Evolutionary conservation across 2,113 vertebrate genomes (phyloP), one percentile per base, ranked within the genome.

Genomic region (Fulmarus glacialis): DNA sequence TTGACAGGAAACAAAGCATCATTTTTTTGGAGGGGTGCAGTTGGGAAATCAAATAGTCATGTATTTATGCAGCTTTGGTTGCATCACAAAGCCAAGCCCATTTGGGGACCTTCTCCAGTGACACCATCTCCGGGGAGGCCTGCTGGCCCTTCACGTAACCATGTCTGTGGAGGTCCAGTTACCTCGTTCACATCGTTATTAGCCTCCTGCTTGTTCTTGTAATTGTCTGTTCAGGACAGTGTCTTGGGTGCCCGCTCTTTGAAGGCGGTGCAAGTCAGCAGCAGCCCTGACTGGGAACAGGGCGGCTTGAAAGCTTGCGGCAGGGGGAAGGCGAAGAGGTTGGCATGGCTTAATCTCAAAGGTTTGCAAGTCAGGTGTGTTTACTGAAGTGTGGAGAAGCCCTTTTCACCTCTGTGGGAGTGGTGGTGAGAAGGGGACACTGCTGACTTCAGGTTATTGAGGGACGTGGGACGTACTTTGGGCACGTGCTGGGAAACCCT

Each of bases 11-110:
- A 47, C 11, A 5, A 14, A 24, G 14, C 29, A 8, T 43, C 4
- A 0, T 2, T 38, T 82, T 82, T 70, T 64, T 13, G 15, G 29
- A 56, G 55, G 68, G 29, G 4, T 24, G 20, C 26, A 18, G 22
- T 0, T 82, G 83, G 60, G 71, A 93, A 70, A 58, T 26, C 19
- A 45, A 42, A 21, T 0, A 34, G 40, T 50, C 24, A 1, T 18
- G 20, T 40, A 3, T 48, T 24, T 38, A 13, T 13, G 32, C 42
- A 43, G 47, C n/a, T 74, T 36, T 62, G 24, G 27, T 23, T 1
- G 1, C 30, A 26, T 12, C 15, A 4, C 29, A 9, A 20, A 36
- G 22, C 45, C 21, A 6, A 56, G 20, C 16, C 2, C 2, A 1
- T 42, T 4, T 63, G 50, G 59, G 26, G 80, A 60, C 56, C 30